phyloP scores from a whole-genome alignment of 1,140 invertebrate species.

The Drosophila santomea region DNA sequence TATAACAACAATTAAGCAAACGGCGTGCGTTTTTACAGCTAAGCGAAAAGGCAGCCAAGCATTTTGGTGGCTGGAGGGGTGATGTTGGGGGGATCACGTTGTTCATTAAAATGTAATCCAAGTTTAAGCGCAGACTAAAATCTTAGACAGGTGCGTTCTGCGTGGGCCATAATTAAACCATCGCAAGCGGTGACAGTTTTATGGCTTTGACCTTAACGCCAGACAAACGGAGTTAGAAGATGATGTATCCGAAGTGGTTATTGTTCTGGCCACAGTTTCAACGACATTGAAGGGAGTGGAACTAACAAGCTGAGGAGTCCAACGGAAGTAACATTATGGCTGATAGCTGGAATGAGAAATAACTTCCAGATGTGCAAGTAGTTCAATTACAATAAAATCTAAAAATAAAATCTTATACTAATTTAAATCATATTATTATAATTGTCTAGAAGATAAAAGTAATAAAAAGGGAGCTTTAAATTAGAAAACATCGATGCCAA shows the following conservation, averaged over 20 bases:
- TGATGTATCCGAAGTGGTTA: constrained; percentile 12
- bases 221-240: constrained; percentile 45
- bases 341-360: not conserved
- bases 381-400: not conserved
- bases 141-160: constrained; percentile 20
- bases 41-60: constrained; percentile 69
- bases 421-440: not conserved
- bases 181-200: constrained; percentile 68
- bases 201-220: constrained; percentile 80
- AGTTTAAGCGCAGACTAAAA: constrained; percentile 37
- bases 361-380: not conserved
- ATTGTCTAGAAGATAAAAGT: not conserved
- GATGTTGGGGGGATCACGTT: constrained; percentile 10
- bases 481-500: not conserved
- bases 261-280: constrained; percentile 32
- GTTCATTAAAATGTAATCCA: constrained; percentile 68
- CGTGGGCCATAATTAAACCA: constrained; percentile 56
- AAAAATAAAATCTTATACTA: too few relatives aligned
- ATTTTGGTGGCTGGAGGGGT: constrained; percentile 41
- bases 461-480: too few relatives aligned
- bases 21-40: constrained; percentile 82
- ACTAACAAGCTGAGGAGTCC: not conserved
- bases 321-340: constrained; percentile 23
- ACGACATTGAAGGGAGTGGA: constrained; percentile 24
- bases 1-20: constrained; percentile 84